These are phyloP conservation scores for Ostrea edulis DNA, from an alignment of 1,140 invertebrate genomes.

Conservation along the genomic window DNA sequence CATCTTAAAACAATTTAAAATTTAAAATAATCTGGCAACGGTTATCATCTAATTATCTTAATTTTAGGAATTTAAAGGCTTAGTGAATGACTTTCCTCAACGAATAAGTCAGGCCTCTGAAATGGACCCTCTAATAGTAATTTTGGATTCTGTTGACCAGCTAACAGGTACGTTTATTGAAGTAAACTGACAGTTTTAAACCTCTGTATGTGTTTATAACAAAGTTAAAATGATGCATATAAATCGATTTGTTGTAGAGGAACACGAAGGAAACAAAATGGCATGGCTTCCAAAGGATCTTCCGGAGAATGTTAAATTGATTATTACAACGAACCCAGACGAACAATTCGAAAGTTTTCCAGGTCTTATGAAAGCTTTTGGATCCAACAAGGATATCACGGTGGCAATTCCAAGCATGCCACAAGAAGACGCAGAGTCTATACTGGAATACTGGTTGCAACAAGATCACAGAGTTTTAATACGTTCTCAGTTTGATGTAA, in stretches of 20 bases:
- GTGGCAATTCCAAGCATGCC: slow-evolving; percentile 69
- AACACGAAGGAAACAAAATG: slow-evolving; percentile 72
- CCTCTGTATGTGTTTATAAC: no score
- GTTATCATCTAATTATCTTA: not conserved
- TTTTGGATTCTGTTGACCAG: slow-evolving; percentile 21
- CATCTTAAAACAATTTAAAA: not conserved
- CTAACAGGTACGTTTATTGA: not conserved
- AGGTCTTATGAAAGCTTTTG: slow-evolving; percentile 61
- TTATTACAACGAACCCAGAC: slow-evolving; percentile 83
- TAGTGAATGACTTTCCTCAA: not conserved
- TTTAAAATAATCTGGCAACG: not conserved
- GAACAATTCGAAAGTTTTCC: slow-evolving; percentile 71
- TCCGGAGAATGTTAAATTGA: slow-evolving; percentile 82
- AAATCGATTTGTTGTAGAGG: slow-evolving; percentile 61
- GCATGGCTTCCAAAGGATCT: slow-evolving; percentile 76
- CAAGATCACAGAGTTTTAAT: slow-evolving; percentile 63
- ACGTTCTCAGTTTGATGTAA: slow-evolving; percentile 70
- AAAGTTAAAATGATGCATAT: not conserved
- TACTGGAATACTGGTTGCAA: slow-evolving; percentile 72
- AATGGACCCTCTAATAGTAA: not conserved
- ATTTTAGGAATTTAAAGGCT: slow-evolving; percentile 28
- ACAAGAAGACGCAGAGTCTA: slow-evolving; percentile 68
- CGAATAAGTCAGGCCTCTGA: not conserved
- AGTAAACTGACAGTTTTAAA: not conserved
- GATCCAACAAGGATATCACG: slow-evolving; percentile 59